Base-by-base conservation (phyloP, 1,140 invertebrate species). In the Solenopsis fugax region DNA sequence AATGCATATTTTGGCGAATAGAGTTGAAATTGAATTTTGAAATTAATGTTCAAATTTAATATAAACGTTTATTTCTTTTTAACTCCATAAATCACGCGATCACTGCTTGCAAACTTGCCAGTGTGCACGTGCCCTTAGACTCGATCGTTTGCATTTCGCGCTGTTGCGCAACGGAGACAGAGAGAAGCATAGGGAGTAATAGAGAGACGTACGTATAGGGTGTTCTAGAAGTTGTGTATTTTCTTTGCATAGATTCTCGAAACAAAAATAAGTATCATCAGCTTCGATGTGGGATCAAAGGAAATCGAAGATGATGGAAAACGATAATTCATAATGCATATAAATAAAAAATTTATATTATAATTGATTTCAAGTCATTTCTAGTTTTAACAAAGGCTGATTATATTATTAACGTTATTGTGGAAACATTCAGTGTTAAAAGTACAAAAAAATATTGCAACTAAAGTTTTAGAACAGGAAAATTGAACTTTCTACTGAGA, bases 91-190 rank as follows among this genome's bases (percentile, higher is more conserved):
- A 64, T 48, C 45, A 50, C 21, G 18, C 21, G 41, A 48, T 78
- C 10, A 54, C 67, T 52, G n/a, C 48, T 52, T 37, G 9, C 12
- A 24, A 9, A 13, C 7, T 54, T 18, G 34, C 34, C 50, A 45
- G 78, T 81, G 50, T 71, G 65, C 37, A 73, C 1, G 34, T 48
- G 87, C 88, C 89, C 90, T 91, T 90, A 90, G 91, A 91, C 75
- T 88, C 60, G 86, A 88, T 87, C 89, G 91, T 93, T 93, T 93
- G 90, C 91, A 91, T 93, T 93, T 91, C 89, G 77, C 89, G 88
- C 87, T 92, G 67, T 88, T 77, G 34, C 81, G 29, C 12, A 54
- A 60, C 29, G 41, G 18, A 60, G 54, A 72, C 18, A 29, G 21
- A 45, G 21, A 54, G 58, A 45, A 60, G 73, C 52, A 37, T 41